Base-by-base conservation (phyloP, 2,113 vertebrate genomes). In the Calyptommatus sinebrachiatus region DNA sequence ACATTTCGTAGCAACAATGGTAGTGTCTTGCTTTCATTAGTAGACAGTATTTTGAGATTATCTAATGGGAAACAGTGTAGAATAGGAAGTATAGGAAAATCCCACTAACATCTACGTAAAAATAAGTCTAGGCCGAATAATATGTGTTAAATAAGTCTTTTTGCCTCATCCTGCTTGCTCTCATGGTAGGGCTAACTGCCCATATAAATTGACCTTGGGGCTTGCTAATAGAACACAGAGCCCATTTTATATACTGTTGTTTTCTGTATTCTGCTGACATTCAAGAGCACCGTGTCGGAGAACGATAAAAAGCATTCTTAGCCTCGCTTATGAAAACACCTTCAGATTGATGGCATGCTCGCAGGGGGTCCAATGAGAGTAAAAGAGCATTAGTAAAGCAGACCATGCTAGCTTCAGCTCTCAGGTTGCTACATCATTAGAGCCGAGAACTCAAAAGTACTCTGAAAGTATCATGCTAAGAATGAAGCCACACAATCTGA, bases 401-500 rank as follows among this genome's bases (percentile, higher is more conserved):
- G 50, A 12, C 21, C 53, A 29, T n/a, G 29, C 50, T 46, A 46
- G 66, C 35, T 46, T 29, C 50, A 24, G 35, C 60, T 57, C 31
- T 35, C 35, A 68, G 68, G 50, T 53, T 28, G 63, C 63, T 57
- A 16, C 26, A 1, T 61, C 50, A 24, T 35, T 41, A 60, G n/a
- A 26, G 66, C 28, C 68, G 53, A 76, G 71, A 80, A 72, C 63
- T 45, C 16, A 68, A 73, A 71, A 62, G 41, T 16, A 8, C 26
- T 26, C n/a, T 12, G 61, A 28, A 61, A 75, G 62, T 61, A 57
- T 57, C 24, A 45, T 75, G 28, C 35, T 62, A 61, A 31, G 72
- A 75, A 69, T 29, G 73, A 75, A 70, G 79, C 69, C 22, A 29
- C 68, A 24, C 77, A 70, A 50, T 35, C 65, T 81, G 50, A 71